A percentile compares a stretch with the other conserved stretches of the same genome.
These are phyloP conservation scores for Aphaenogaster rudis DNA, from an alignment of 1,140 invertebrate species.

Conservation along the genomic window DNA sequence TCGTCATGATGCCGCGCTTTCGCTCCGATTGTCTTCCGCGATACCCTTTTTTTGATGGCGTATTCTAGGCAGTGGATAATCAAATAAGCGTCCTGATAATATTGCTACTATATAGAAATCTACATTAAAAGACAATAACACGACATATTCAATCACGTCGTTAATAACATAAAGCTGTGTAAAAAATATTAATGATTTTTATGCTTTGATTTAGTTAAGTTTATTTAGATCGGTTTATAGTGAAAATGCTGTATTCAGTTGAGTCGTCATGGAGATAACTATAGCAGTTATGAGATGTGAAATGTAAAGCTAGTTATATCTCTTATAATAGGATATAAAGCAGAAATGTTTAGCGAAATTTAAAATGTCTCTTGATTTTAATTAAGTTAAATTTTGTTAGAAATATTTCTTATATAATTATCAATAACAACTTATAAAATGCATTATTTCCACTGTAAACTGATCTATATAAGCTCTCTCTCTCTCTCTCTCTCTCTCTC, in stretches of 20 bases:
- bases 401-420: neutral
- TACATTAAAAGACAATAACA: neutral
- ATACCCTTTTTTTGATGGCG: neutral
- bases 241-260: neutral
- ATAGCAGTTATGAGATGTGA: neutral
- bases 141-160: neutral
- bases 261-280: neutral
- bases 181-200: neutral
- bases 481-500: too few species aligned
- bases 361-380: neutral
- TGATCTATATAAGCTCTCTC: neutral
- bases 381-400: neutral
- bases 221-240: neutral
- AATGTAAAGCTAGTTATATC: neutral
- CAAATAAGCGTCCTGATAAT: neutral
- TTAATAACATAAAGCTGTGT: neutral
- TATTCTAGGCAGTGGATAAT: neutral
- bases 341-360: neutral
- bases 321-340: neutral
- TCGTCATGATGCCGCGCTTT: conserved; percentile 26
- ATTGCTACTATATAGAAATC: neutral
- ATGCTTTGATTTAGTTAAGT: neutral
- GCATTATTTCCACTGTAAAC: neutral
- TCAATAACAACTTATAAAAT: neutral
- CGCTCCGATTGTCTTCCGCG: neutral